A percentile compares a stretch with the other conserved stretches of the same genome.
Conservation (phyloP, 2,797 vertebrate genomes). For the Esox masquinongy region DNA sequence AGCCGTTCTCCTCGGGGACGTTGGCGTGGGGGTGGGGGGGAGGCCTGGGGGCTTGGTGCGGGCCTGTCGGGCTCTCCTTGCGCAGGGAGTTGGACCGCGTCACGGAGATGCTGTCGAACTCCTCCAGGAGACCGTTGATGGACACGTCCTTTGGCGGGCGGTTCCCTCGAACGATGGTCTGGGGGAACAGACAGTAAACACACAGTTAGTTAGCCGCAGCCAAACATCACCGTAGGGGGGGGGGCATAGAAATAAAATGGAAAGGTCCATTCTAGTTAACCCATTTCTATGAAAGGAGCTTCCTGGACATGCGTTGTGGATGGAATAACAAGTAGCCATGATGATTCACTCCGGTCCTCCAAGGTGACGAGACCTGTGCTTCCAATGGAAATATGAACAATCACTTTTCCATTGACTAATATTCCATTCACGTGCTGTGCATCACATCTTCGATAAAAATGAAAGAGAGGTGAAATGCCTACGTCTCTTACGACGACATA, state of each 20-base stretch:
- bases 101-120: slow-evolving; percentile 97
- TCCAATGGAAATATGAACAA: neutral
- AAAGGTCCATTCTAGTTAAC: slow-evolving; percentile 9
- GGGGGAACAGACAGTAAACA: slow-evolving; percentile 49
- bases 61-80: slow-evolving; percentile 91
- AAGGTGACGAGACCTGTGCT: neutral
- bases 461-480: slow-evolving; percentile 42
- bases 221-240: neutral
- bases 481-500: slow-evolving; percentile 36
- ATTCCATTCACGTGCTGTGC: slow-evolving; percentile 20
- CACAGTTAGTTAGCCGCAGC: slow-evolving; percentile 19
- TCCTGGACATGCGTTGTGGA: neutral
- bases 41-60: slow-evolving; percentile 77
- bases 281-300: neutral
- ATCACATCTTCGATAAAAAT: slow-evolving; percentile 55
- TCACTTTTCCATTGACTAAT: neutral
- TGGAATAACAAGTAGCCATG: slow-evolving; percentile 27
- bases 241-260: slow-evolving; percentile 30
- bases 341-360: slow-evolving; percentile 11
- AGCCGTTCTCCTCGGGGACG: slow-evolving; percentile 90
- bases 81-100: slow-evolving; percentile 95
- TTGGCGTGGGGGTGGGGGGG: slow-evolving; percentile 57
- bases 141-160: slow-evolving; percentile 90
- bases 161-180: slow-evolving; percentile 97
- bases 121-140: slow-evolving; percentile 95